phyloP scores from a whole-genome alignment of 2,113 vertebrate genomes.

The Antidorcas marsupialis region DNA sequence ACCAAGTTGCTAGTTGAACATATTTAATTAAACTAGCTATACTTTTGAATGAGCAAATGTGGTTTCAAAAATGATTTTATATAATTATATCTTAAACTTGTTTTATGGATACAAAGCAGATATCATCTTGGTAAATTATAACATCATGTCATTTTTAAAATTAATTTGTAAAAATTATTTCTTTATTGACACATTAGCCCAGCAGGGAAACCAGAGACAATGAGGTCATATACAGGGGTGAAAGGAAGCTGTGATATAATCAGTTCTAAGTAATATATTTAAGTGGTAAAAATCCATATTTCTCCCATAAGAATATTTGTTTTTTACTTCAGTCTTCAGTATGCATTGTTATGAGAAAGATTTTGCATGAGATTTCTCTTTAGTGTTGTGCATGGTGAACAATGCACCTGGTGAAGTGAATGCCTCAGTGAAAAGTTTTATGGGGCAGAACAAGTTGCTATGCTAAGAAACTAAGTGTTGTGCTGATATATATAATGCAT shows the following conservation, averaged over 20 bases:
- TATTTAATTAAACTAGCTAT: conserved; percentile 18
- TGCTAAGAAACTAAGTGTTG: conserved; percentile 45
- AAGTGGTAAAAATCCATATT: not conserved
- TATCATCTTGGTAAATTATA: not conserved
- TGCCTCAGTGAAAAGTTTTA: conserved; percentile 51
- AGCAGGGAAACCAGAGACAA: not conserved
- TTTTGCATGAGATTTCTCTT: conserved; percentile 3
- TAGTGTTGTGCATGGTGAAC: not conserved
- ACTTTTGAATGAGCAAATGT: not conserved
- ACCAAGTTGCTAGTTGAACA: not conserved
- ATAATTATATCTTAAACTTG: not conserved
- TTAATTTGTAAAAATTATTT: not conserved
- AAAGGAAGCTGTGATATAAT: not conserved
- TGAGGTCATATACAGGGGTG: not conserved
- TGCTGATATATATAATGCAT: conserved; percentile 56
- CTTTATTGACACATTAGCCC: not conserved
- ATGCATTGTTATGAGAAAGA: not conserved
- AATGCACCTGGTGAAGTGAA: conserved; percentile 41
- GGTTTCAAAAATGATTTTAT: not conserved
- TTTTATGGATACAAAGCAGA: not conserved
- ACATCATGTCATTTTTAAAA: not conserved
- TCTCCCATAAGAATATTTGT: not conserved
- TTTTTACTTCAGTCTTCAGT: not conserved
- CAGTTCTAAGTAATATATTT: not conserved
- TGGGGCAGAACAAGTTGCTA: conserved; percentile 62